Conservation (phyloP, 2,888 invertebrate species). For the Exephanes ischioxanthus region DNA sequence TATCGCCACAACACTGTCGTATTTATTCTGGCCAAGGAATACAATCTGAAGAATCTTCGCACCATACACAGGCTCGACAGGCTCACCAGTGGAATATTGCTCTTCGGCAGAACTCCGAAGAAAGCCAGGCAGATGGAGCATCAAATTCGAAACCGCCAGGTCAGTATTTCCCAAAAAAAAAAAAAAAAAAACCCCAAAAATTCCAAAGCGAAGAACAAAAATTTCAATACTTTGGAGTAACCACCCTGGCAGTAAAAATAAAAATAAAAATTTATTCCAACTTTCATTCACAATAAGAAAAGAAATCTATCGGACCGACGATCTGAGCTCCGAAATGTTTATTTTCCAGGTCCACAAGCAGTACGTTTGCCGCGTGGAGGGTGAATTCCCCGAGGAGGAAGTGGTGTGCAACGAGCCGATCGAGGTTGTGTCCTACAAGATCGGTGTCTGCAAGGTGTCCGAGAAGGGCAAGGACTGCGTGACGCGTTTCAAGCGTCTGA, state of each 20-base stretch:
- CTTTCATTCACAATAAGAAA: not conserved
- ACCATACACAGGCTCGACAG: slow-evolving; percentile 98
- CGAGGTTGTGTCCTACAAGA: slow-evolving; percentile 97
- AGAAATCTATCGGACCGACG: not conserved
- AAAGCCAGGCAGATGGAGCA: slow-evolving; percentile 98
- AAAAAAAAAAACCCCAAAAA: not conserved
- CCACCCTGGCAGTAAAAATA: too few relatives aligned
- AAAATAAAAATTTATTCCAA: too few relatives aligned
- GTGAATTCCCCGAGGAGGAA: slow-evolving; percentile 96
- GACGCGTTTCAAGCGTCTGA: slow-evolving; percentile 95
- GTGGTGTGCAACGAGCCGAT: slow-evolving; percentile 96
- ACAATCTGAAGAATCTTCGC: slow-evolving; percentile 96
- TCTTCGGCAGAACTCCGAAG: slow-evolving; percentile 97
- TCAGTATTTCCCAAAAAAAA: slow-evolving; percentile 57
- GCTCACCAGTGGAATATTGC: slow-evolving; percentile 96
- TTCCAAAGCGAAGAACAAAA: not conserved
- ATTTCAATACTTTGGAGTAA: not conserved
- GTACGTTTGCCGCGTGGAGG: slow-evolving; percentile 97
- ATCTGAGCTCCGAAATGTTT: not conserved
- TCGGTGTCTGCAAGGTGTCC: slow-evolving; percentile 97
- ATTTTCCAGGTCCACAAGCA: slow-evolving; percentile 92
- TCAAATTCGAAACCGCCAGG: slow-evolving; percentile 95
- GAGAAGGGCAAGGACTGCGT: slow-evolving; percentile 96
- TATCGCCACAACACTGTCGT: slow-evolving; percentile 99
- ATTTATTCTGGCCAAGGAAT: slow-evolving; percentile 98